A percentile compares a stretch with the other conserved stretches of the same genome.
Evolutionary conservation across 2,888 invertebrate genomes (phyloP).

Genomic region (Encarsia formosa): DNA sequence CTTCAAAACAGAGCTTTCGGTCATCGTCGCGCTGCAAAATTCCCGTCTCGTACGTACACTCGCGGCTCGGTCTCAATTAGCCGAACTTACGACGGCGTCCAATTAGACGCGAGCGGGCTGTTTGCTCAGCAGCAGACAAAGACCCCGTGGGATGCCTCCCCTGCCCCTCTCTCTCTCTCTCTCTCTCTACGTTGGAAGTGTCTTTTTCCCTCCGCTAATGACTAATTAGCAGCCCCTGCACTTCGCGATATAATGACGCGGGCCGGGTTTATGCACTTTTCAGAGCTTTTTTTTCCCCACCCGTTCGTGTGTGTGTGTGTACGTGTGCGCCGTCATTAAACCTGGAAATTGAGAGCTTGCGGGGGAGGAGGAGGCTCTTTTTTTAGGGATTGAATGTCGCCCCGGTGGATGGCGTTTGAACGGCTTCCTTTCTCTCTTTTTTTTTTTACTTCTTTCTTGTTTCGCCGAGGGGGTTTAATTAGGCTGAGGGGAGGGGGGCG

Average conservation of each 20-base stretch:
- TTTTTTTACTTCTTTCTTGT: neutral
- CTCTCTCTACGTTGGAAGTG: conserved; percentile 41
- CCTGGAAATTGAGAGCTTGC: too few relatives aligned
- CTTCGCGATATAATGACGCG: conserved; percentile 46
- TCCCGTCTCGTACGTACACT: too few relatives aligned
- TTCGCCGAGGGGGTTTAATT: too few relatives aligned
- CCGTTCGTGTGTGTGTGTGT: neutral
- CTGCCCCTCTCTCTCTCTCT: neutral
- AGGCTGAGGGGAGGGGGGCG: too few relatives aligned
- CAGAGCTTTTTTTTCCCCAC: neutral
- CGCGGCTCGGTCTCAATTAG: conserved; percentile 49
- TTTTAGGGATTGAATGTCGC: neutral
- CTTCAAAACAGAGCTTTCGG: too few relatives aligned
- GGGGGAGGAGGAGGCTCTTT: too few relatives aligned
- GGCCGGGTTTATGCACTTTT: conserved; percentile 25
- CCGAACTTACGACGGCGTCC: conserved; percentile 51
- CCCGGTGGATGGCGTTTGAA: neutral
- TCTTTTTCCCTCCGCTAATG: conserved; percentile 51
- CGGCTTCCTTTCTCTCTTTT: neutral
- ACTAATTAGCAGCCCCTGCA: conserved; percentile 51
- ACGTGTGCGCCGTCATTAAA: too few relatives aligned
- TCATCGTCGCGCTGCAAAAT: too few relatives aligned
- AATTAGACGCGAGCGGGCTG: conserved; percentile 51
- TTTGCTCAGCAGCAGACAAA: conserved; percentile 41
- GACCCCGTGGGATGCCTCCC: conserved; percentile 13